Percentiles rank a stretch among this genome's conserved stretches.
Evolutionary conservation across 2,888 invertebrate species (phyloP).

Genomic region (Danaus chrysippus): DNA sequence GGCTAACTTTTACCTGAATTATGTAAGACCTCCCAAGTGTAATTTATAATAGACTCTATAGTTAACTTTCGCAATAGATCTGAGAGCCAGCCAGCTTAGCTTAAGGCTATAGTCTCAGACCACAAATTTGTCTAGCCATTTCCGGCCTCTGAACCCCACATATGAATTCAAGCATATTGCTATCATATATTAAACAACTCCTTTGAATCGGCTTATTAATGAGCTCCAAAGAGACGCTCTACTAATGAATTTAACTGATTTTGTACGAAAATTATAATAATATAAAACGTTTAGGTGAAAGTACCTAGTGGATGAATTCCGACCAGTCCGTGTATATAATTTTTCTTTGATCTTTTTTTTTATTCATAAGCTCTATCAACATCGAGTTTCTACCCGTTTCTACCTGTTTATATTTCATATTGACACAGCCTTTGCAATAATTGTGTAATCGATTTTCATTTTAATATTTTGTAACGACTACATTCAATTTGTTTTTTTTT

Average conservation of each 20-base stretch:
- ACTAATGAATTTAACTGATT: too few relatives aligned
- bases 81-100: conserved; percentile 44
- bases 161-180: too few relatives aligned
- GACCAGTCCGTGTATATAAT: background rate
- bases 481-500: background rate
- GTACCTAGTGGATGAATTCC: background rate
- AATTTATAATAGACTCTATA: conserved; percentile 71
- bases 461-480: background rate
- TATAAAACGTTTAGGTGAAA: background rate
- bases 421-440: background rate
- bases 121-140: background rate
- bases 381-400: background rate
- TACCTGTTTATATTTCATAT: background rate
- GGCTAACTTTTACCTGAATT: conserved; percentile 74
- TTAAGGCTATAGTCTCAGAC: too few relatives aligned
- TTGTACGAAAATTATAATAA: background rate
- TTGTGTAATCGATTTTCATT: conserved; percentile 1
- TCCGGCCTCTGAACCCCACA: background rate
- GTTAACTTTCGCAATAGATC: conserved; percentile 71
- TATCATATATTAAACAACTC: too few relatives aligned
- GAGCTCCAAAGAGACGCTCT: too few relatives aligned
- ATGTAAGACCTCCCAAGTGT: conserved; percentile 66
- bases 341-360: background rate
- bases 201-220: too few relatives aligned
- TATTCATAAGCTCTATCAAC: background rate